Base-by-base conservation (phyloP, 2,113 vertebrate genomes). In the Muscicapa adusta region DNA sequence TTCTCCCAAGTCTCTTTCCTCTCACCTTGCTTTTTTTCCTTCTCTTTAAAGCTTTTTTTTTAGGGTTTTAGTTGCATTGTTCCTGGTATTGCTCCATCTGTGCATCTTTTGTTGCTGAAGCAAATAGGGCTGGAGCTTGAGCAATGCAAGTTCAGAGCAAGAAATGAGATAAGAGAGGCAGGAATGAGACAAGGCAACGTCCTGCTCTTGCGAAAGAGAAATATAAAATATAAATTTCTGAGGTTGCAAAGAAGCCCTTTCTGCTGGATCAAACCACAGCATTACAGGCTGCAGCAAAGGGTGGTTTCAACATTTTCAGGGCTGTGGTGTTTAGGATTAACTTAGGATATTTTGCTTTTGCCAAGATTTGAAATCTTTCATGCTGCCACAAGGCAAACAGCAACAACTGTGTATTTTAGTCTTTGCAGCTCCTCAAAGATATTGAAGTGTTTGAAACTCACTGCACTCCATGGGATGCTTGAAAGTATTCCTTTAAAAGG, bases 181-280 rank as follows among this genome's bases (percentile, higher is more conserved):
- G 75, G 60, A 90, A 31, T 5, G 26, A 88, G 79, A 84, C 60
- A 48, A 53, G 23, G 56, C 15, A 24, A 78, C 57, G 79, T 7
- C 18, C 54, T 33, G 33, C 58, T 91, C 72, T 93, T 95, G 90
- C 5, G 2, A 88, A 94, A 96, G 76, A 62, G 78, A 92, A 77
- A 48, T 68, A 74, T 5, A 71, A 89, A 83, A 77, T 68, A 81
- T 6, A 74, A 84, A 88, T 75, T 80, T 74, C 72, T 94, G 68
- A 90, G 53, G 48, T 1, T 51, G 58, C 85, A 95, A 95, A 88
- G 42, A 94, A 85, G 29, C 1, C 5, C 34, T 67, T 94, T 78
- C 67, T 86, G 40, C 19, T 36, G 74, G 54, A 82, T 67, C 81
- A 76, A 89, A 92, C 54, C 42, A 60, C 87, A 89, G 28, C 33